phyloP scores from a whole-genome alignment of 2,888 invertebrate species.

The Oscheius sp. region DNA sequence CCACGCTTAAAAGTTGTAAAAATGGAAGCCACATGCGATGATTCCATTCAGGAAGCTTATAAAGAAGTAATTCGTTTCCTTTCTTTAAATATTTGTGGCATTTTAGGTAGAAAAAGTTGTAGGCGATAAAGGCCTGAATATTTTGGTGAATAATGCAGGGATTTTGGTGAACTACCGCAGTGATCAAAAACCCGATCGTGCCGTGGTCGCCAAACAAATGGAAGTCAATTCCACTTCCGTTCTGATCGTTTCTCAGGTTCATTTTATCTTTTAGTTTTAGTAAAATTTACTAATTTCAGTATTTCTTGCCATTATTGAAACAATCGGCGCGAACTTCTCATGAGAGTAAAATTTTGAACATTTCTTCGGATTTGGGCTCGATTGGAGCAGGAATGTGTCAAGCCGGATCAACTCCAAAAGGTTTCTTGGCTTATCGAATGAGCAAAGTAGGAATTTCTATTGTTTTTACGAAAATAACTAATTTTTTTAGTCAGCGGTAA shows the following conservation, averaged over 20 bases:
- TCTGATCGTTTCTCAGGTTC: constrained; percentile 45
- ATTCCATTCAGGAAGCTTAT: constrained; percentile 20
- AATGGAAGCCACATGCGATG: constrained; percentile 29
- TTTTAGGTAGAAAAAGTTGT: constrained; percentile 24
- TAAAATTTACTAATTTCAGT: constrained; percentile 1
- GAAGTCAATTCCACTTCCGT: constrained; percentile 79
- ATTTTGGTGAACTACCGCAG: constrained; percentile 12
- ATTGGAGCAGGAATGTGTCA: constrained; percentile 36
- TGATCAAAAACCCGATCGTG: constrained; percentile 9
- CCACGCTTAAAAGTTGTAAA: constrained; percentile 14
- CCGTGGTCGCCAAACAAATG: constrained; percentile 13
- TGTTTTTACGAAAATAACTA: not conserved
- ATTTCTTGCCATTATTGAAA: constrained; percentile 48
- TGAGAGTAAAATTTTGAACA: constrained; percentile 54
- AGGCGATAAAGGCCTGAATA: constrained; percentile 14
- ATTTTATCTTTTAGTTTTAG: not conserved
- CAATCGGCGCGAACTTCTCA: constrained; percentile 43
- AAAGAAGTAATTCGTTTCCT: not conserved
- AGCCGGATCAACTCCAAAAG: constrained; percentile 12
- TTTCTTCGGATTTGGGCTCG: constrained; percentile 52
- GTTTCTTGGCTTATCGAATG: constrained; percentile 45
- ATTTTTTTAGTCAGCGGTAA: constrained; percentile 52
- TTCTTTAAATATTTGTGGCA: not conserved
- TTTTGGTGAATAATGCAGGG: constrained; percentile 36
- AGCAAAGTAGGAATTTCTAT: constrained; percentile 40